Evolutionary conservation across 2,113 vertebrate species (phyloP), one percentile per base, ranked within the genome.

Genomic region (Ceuthmochares aereus): DNA sequence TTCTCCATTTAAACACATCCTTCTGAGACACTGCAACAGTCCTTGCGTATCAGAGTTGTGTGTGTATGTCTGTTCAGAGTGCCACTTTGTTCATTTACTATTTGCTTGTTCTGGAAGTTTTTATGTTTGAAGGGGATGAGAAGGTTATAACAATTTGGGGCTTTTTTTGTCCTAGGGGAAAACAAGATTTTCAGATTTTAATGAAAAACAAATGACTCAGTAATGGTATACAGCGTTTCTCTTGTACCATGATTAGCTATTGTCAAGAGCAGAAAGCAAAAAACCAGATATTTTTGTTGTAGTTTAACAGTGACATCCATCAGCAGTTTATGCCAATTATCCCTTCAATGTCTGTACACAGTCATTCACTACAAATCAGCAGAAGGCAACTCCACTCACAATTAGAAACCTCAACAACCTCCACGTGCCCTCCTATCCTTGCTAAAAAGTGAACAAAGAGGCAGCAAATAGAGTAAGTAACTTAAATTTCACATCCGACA

Each of bases 191-290:
- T 80, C 82, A 84, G 43, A 86, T 63, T 89, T 63, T 84, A 93
- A 94, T 84, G 90, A 90, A 83, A 92, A 96, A 80, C 82, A 96
- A 90, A 93, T 95, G 92, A 96, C 90, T 96, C 91, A 84, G 79
- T 58, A 85, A 68, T 43, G 37, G 72, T 7, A 13, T 55, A 74
- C 52, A 91, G 63, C 79, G 63, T 51, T 93, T 80, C 60, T 84
- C 60, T 87, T 67, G 72, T 67, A 73, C 73, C 83, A 22, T 87
- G 93, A 96, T 94, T 96, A 94, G 94, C 72, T 70, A 88, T 5
- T 88, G 85, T 92, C 85, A 88, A 68, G 60, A 96, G 60, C 32
- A 80, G 75, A 85, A 93, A 73, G 51, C 25, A 68, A 62, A 73
- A 74, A 83, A 67, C 42, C 16, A 88, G 93, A 5, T 67, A 30